Conservation (phyloP, 2,888 invertebrate genomes). For the Aethes cnicana region DNA sequence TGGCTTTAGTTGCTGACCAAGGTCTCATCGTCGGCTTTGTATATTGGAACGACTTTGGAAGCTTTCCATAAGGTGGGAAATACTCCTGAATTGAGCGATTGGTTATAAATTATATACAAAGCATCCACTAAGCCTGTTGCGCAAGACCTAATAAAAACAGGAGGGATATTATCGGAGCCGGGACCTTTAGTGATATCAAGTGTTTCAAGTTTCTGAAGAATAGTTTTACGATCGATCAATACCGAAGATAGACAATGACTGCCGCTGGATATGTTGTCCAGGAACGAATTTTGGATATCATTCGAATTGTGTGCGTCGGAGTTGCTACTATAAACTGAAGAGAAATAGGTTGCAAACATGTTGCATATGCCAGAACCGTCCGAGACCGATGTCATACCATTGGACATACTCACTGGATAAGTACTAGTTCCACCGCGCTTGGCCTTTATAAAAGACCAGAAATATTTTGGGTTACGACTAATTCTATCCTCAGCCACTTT, state of each 20-base stretch:
- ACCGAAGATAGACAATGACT: background rate
- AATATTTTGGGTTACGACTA: constrained; percentile 13
- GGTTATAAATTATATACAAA: background rate
- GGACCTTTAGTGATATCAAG: background rate
- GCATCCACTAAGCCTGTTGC: background rate
- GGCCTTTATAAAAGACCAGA: constrained; percentile 16
- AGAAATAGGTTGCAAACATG: background rate
- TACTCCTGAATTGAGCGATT: background rate
- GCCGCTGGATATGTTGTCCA: background rate
- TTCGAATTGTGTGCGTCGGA: background rate
- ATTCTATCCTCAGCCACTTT: constrained; percentile 3
- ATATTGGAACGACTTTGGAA: background rate
- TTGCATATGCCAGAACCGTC: background rate
- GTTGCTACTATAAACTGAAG: background rate
- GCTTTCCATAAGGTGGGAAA: background rate
- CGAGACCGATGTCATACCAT: background rate
- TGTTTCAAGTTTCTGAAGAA: background rate
- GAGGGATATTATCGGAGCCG: background rate
- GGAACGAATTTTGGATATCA: background rate
- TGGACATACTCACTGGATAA: background rate
- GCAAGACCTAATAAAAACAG: background rate
- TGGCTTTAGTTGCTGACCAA: background rate
- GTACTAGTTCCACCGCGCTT: background rate
- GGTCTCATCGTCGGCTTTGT: background rate
- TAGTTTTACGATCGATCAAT: background rate